These are phyloP conservation scores for Acrocyrtus sp. DNA, from an alignment of 2,888 invertebrate genomes.

Conservation along the genomic window DNA sequence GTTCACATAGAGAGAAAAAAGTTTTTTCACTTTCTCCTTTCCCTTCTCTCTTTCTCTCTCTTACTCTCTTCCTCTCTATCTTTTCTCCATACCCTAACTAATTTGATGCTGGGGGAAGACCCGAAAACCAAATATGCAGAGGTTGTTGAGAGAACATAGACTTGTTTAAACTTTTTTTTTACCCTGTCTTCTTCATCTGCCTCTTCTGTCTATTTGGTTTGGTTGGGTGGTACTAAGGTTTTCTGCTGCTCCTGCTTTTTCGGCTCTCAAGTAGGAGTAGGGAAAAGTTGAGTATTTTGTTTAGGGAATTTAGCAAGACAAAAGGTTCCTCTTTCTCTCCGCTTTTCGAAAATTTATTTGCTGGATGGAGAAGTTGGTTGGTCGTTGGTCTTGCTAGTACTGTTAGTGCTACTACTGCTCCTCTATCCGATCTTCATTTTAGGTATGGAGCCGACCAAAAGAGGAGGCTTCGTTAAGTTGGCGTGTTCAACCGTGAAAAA, in stretches of 20 bases:
- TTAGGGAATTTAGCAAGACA: background rate
- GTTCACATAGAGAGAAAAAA: background rate
- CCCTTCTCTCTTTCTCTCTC: conserved; percentile 13
- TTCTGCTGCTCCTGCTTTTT: too few species aligned
- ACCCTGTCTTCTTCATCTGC: background rate
- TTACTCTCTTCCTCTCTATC: background rate
- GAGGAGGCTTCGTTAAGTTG: background rate
- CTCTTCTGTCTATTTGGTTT: background rate
- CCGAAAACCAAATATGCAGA: too few species aligned
- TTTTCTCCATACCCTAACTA: background rate
- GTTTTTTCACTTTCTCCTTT: background rate
- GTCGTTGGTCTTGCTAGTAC: background rate
- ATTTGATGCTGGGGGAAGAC: background rate
- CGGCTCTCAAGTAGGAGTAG: too few species aligned
- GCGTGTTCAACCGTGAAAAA: background rate
- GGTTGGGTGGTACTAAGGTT: background rate
- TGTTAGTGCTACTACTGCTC: too few species aligned
- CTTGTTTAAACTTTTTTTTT: conserved; percentile 23
- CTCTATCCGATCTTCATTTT: background rate
- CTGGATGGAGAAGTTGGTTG: background rate
- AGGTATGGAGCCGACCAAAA: background rate
- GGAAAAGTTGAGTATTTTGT: background rate
- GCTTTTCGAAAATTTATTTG: background rate
- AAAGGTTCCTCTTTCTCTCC: background rate
- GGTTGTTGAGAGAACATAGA: conserved; percentile 14